Base-by-base conservation (phyloP, 2,113 vertebrate genomes). In the Strix uralensis region DNA sequence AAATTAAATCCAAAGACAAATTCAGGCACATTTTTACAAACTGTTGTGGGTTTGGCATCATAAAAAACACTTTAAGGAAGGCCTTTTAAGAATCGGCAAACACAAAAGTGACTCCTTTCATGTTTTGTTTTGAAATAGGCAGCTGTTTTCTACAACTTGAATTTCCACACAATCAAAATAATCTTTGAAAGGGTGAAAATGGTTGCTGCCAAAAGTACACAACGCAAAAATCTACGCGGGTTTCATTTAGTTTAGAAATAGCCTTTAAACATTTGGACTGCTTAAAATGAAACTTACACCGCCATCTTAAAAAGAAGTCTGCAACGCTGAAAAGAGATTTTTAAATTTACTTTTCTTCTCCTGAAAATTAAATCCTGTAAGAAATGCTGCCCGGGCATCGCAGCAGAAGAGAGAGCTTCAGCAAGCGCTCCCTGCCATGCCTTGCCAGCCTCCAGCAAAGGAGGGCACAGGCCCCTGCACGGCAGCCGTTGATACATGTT, bases 401-500 rank as follows among this genome's bases (percentile, higher is more conserved):
- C 66, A 36, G 65, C 47, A 27, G 58, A 58, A 6, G 27, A 7
- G 57, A 13, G 29, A 3, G 26, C n/a, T n/a, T 13, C n/a, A 27
- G 59, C 0, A 1, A 2, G 30, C 0, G 14, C 25, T 51, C 22
- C n/a, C 46, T 17, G 67, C 40, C 29, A 0, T 46, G 40, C 36
- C 49, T 13, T 47, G 47, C 83, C 27, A 7, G 2, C 15, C 79
- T 17, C 30, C 73, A 14, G 62, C 38, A 18, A n/a, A 61, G 65
- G 38, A 42, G 42, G 20, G 42, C 8, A 2, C 40, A 7, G 55
- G 62, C 17, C 44, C 15, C 57, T 15, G 52, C 15, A 4, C 4
- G 1, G 42, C 29, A 19, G 38, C 59, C 42, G 1, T 21, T 2
- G 0, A 12, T 21, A 10, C 1, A 0, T 1, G 11, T 3, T 9